Conservation (phyloP, 2,797 vertebrate genomes). For the Enteromius radiatus region DNA sequence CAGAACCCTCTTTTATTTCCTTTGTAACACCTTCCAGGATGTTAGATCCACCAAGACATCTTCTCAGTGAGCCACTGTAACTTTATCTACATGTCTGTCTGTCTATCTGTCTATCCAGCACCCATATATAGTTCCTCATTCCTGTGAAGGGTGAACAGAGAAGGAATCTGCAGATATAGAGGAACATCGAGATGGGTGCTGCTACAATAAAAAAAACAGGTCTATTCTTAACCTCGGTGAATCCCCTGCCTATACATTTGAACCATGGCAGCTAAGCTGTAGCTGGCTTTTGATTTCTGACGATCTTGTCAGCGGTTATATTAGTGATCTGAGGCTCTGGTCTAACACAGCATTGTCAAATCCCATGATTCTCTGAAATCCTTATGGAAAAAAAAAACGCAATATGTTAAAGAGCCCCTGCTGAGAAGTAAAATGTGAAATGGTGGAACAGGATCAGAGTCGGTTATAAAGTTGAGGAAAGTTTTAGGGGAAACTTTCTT, state of each 20-base stretch:
- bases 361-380: conserved; percentile 55
- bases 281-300: conserved; percentile 63
- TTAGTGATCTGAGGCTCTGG: conserved; percentile 54
- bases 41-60: not conserved
- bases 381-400: conserved; percentile 55
- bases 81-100: not conserved
- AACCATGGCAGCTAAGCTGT: conserved; percentile 37
- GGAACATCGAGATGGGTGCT: conserved; percentile 31
- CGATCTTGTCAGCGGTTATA: conserved; percentile 67
- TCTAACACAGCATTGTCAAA: conserved; percentile 61
- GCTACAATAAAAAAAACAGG: conserved; percentile 54
- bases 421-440: conserved; percentile 64
- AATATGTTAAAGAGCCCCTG: conserved; percentile 62
- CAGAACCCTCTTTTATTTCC: not conserved
- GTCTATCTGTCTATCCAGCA: not conserved
- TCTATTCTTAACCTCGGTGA: conserved; percentile 60
- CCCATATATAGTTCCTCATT: conserved; percentile 8
- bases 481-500: conserved; percentile 29
- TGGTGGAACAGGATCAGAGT: conserved; percentile 43
- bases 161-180: conserved; percentile 12
- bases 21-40: conserved; percentile 19
- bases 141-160: conserved; percentile 18
- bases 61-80: not conserved
- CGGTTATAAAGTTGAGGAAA: conserved; percentile 56
- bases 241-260: conserved; percentile 49